Evolutionary conservation across 2,797 vertebrate species (phyloP).

Genomic region (Siniperca scherzeri): DNA sequence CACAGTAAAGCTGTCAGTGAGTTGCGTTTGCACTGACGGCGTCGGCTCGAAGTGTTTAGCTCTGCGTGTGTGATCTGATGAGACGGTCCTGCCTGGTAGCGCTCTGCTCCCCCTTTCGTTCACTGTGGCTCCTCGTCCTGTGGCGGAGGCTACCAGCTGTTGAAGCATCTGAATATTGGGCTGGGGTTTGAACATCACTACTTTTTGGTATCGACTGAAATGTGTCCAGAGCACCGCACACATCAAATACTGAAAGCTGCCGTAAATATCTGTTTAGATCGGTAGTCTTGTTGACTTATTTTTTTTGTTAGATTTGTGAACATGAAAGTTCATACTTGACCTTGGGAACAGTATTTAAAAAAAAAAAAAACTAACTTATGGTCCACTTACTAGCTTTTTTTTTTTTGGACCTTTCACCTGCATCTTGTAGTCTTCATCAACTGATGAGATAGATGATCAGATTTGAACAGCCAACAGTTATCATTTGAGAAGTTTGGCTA

Average conservation of each 20-base stretch:
- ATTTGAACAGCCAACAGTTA: background rate
- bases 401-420: too few relatives aligned
- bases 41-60: background rate
- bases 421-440: background rate
- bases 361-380: too few relatives aligned
- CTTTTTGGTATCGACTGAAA: background rate
- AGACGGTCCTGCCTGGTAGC: background rate
- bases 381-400: too few relatives aligned
- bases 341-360: too few relatives aligned
- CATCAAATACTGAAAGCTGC: too few relatives aligned
- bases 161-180: background rate
- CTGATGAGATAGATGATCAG: background rate
- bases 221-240: background rate
- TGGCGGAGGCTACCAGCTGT: background rate
- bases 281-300: too few relatives aligned
- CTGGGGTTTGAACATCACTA: background rate
- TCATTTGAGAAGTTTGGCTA: background rate
- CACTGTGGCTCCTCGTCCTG: background rate
- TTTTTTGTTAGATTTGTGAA: too few relatives aligned
- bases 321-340: too few relatives aligned
- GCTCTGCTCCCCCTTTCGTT: background rate
- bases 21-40: background rate
- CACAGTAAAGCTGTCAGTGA: slow-evolving; percentile 7
- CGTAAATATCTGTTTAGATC: too few relatives aligned
- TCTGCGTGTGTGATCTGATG: slow-evolving; percentile 2